Conservation (phyloP, 2,888 invertebrate species). For the Chirona hameri region DNA sequence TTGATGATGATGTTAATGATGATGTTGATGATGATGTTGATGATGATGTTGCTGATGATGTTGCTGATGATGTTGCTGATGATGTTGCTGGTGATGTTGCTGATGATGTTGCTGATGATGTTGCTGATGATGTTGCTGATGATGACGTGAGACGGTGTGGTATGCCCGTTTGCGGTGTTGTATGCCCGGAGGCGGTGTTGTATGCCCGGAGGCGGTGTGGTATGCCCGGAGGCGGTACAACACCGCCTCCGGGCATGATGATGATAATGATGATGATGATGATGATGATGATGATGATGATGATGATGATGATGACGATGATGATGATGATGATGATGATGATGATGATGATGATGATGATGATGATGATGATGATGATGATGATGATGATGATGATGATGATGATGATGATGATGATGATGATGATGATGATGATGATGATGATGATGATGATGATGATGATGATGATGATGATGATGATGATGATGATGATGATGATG, state of each 20-base stretch:
- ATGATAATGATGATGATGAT: slow-evolving; percentile 5
- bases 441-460: slow-evolving; percentile 22
- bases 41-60: too few relatives aligned
- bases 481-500: slow-evolving; percentile 22
- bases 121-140: too few relatives aligned
- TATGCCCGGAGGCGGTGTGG: too few relatives aligned
- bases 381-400: slow-evolving; percentile 22
- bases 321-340: slow-evolving; percentile 22
- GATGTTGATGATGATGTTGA: too few relatives aligned
- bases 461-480: slow-evolving; percentile 22
- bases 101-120: too few relatives aligned
- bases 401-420: slow-evolving; percentile 22
- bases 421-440: slow-evolving; percentile 22
- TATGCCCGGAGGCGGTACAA: too few relatives aligned
- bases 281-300: slow-evolving; percentile 22
- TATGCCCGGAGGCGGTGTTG: too few relatives aligned
- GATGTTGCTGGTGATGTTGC: too few relatives aligned
- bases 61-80: too few relatives aligned
- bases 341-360: slow-evolving; percentile 22
- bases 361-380: slow-evolving; percentile 22
- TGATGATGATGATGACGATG: slow-evolving; percentile 9
- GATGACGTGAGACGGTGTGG: too few relatives aligned
- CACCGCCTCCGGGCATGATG: not conserved
- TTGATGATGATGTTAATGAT: too few relatives aligned
- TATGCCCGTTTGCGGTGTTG: too few relatives aligned